Base-by-base conservation (phyloP, 2,113 vertebrate species). In the Xyliphius kryptos region DNA sequence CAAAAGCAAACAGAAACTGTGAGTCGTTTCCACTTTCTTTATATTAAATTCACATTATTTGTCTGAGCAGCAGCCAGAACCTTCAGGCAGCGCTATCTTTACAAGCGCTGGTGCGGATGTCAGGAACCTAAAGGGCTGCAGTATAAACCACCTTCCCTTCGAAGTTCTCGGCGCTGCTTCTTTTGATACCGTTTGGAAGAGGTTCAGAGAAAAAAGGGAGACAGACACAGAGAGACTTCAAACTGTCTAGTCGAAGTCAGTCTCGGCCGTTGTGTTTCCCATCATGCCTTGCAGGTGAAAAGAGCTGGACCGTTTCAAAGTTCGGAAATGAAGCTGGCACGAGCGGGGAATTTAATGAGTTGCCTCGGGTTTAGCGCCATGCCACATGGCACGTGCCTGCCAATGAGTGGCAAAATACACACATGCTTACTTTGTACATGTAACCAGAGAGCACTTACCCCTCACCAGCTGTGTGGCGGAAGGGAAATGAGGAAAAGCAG, bases 261-360 rank as follows among this genome's bases (percentile, higher is more conserved):
- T 32, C 54, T 48, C 44, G 46, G 21, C 14, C 26, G 26, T 11
- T 6, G 41, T 7, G 15, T n/a, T 3, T 41, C 43, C 32, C 41
- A 44, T 40, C 61, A 60, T 22, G 52, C 51, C 17, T 40, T 37
- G 70, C 61, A 68, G 71, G 57, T 72, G 69, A 53, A 36, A 55
- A 12, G 60, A 22, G 26, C 58, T 57, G 15, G 57, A 62, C 36
- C 44, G 59, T 67, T 74, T 76, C 41, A 51, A 46, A 44, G 36
- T 20, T 56, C 55, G 36, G 64, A 67, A 76, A 63, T 21, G 51
- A 74, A 70, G 61, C 43, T 71, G 62, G 68, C 66, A 66, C 66
- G 10, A 1, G 49, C 55, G 14, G 52, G 51, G 20, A 64, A 69
- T 75, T 63, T 68, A 74, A 79, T 64, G 66, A 78, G 53, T 57